Evolutionary conservation across 2,888 invertebrate genomes (phyloP).

Genomic region (Luffia ferchaultella): DNA sequence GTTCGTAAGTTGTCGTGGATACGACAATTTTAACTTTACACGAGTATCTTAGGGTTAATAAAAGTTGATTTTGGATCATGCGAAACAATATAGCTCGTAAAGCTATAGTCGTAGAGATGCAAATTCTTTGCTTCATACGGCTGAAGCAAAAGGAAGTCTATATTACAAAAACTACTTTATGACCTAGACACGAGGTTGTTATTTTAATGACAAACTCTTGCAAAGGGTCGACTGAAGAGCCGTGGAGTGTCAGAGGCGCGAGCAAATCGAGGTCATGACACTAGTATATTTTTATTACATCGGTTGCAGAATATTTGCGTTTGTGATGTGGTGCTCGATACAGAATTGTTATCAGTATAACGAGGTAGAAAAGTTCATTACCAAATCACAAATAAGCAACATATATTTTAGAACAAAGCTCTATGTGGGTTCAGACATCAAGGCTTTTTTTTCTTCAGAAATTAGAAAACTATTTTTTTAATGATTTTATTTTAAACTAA

Average conservation of each 20-base stretch:
- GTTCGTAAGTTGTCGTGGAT: background rate
- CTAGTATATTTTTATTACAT: background rate
- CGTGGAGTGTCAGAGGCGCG: background rate
- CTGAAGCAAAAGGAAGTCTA: background rate
- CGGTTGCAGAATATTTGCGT: no score
- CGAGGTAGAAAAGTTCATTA: no score
- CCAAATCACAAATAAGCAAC: no score
- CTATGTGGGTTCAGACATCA: no score
- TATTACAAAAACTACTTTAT: background rate
- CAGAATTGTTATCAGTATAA: no score
- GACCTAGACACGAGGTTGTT: background rate
- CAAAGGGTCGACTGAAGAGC: background rate
- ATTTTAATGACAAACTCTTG: background rate
- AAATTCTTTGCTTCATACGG: background rate
- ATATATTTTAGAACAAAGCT: no score
- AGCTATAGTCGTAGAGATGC: background rate
- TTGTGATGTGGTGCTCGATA: no score
- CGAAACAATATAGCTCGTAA: background rate
- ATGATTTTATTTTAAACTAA: no score
- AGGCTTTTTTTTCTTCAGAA: no score
- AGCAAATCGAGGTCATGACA: background rate
- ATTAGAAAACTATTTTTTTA: no score
- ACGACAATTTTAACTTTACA: background rate
- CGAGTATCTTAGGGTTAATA: background rate
- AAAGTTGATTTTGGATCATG: background rate